These are phyloP conservation scores for Homarus americanus DNA, from an alignment of 1,140 invertebrate species.

Conservation along the genomic window DNA sequence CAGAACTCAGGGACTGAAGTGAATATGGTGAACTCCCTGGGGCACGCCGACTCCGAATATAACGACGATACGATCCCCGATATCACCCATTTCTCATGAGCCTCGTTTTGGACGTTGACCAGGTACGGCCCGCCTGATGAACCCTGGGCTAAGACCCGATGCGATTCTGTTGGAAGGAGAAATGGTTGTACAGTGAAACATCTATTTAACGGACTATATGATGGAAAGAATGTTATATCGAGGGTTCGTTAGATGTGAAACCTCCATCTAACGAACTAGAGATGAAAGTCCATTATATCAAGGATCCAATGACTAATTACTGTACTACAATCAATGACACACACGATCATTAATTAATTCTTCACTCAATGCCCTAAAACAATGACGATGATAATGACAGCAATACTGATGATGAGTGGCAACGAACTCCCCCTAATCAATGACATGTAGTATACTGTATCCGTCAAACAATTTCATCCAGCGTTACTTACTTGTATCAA, in stretches of 20 bases:
- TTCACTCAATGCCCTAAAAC: too few relatives aligned
- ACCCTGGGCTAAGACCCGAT: constrained; percentile 24
- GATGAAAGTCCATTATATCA: too few relatives aligned
- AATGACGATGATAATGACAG: too few relatives aligned
- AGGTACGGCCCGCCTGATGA: constrained; percentile 71
- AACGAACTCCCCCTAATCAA: too few relatives aligned
- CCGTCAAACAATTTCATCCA: too few relatives aligned
- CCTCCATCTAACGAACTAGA: too few relatives aligned
- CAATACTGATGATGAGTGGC: too few relatives aligned
- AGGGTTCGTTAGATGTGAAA: too few relatives aligned
- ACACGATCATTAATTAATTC: too few relatives aligned
- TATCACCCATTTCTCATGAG: constrained; percentile 47
- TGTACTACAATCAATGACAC: too few relatives aligned
- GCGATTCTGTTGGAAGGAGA: constrained; percentile 29
- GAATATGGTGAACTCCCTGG: constrained; percentile 52
- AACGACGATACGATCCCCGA: constrained; percentile 55
- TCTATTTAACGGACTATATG: neutral
- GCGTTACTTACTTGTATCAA: constrained; percentile 36
- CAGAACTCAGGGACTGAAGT: constrained; percentile 10
- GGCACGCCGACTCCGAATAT: constrained; percentile 15
- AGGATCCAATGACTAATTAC: too few relatives aligned
- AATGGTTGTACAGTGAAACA: neutral
- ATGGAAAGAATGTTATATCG: neutral
- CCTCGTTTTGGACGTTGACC: constrained; percentile 56
- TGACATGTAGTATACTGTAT: neutral